Evolutionary conservation across 2,888 invertebrate genomes (phyloP), one percentile per base, ranked within the genome.

Genomic region (Drosophila subsilvestris): DNA sequence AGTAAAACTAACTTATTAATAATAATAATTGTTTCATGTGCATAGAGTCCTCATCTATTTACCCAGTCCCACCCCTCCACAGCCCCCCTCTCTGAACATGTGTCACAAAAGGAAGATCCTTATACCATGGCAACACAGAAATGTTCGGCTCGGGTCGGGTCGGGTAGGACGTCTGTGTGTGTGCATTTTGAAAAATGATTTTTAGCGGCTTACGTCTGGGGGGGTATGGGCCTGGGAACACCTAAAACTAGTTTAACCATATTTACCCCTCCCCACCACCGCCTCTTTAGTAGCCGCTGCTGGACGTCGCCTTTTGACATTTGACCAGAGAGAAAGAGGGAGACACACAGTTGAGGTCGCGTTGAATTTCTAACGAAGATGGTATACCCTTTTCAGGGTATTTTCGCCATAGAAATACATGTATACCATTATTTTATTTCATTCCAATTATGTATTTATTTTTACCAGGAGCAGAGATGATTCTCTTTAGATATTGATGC

Each of bases 11-110:
- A 73, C 81, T 82, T 87, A 82, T 87, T 87, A 82, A 87, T 82
- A 84, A 82, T 82, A 87, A 82, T 87, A 87, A 87, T 82, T 82
- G 81, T 87, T 82, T 80, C 76, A 78, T 82, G 72, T 84, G 81
- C 73, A 66, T 68, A 20, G 43, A 51, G 42, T 20, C 48, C 60
- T 44, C 61, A 44, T 55, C 48, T 3, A 67, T 47, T 20, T 45
- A 37, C 37, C 54, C 37, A 37, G 9, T 25, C 25, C 22, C 22
- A 10, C 3, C 10, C 27, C 8, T 8, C 7, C 29, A 9, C 29
- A 29, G 3, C 32, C 32, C 29, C 20, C 18, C 60, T 58, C 57
- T 49, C 62, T 66, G 58, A 79, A 68, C 81, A 84, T 81, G 84
- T 81, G 85, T 84, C 87, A 86, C 87, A 58, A n/a, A 49, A 51